These are phyloP conservation scores for Drosophila triauraria DNA, from an alignment of 1,140 invertebrate genomes.

Conservation along the genomic window DNA sequence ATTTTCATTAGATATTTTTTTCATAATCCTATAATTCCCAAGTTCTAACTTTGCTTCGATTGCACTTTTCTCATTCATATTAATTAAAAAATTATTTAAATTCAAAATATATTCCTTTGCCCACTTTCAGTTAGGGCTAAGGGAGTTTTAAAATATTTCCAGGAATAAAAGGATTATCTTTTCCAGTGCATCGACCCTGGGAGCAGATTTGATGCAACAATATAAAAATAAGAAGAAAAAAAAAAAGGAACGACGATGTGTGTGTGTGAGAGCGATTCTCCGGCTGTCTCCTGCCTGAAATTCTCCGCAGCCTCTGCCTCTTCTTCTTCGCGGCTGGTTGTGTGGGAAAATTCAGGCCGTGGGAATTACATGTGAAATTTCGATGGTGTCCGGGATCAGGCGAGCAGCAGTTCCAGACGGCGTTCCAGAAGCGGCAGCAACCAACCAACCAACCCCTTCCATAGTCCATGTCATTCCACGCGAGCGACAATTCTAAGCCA, in stretches of 20 bases:
- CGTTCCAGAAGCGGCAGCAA: conserved; percentile 26
- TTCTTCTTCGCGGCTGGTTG: conserved; percentile 58
- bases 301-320: conserved; percentile 63
- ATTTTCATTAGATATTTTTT: not conserved
- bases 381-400: conserved; percentile 83
- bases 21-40: too few relatives aligned
- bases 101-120: too few relatives aligned
- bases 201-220: conserved; percentile 72
- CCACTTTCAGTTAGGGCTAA: too few relatives aligned
- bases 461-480: conserved; percentile 21
- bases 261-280: conserved; percentile 40
- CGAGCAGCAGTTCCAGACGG: conserved; percentile 65
- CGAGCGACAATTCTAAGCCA: conserved; percentile 46
- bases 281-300: conserved; percentile 63
- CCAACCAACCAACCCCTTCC: conserved; percentile 44
- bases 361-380: conserved; percentile 85
- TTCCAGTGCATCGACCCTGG: conserved; percentile 66
- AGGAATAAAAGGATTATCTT: not conserved
- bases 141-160: not conserved
- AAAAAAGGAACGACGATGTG: conserved; percentile 17
- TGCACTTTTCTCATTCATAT: too few relatives aligned
- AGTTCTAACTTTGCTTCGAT: too few relatives aligned
- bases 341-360: conserved; percentile 85
- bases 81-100: too few relatives aligned
- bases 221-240: conserved; percentile 29